Conservation (phyloP, 1,140 invertebrate species). For the Zaprionus capensis region DNA sequence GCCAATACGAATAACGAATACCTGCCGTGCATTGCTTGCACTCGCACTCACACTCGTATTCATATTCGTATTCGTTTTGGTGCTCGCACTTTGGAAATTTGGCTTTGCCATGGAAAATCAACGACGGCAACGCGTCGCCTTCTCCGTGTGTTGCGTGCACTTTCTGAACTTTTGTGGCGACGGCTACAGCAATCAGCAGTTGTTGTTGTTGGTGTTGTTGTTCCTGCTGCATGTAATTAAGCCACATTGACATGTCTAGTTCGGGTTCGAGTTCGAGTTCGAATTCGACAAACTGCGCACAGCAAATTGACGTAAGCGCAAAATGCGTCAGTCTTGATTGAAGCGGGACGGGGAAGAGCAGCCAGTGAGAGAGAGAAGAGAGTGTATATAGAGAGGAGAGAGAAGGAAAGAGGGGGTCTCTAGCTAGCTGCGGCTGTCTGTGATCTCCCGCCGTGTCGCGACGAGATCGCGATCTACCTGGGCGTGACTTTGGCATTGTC, state of each 20-base stretch:
- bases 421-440: conserved; percentile 30
- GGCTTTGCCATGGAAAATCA: conserved; percentile 41
- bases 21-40: conserved; percentile 6
- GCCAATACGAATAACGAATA: conserved; percentile 10
- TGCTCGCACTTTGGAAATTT: conserved; percentile 30
- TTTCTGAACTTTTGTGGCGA: conserved; percentile 66
- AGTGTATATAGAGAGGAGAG: conserved; percentile 4
- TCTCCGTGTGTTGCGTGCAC: conserved; percentile 64
- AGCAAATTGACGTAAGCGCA: conserved; percentile 75
- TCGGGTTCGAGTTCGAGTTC: conserved; percentile 59
- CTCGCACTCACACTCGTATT: conserved; percentile 1
- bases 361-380: background rate
- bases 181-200: conserved; percentile 47
- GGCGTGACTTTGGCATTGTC: conserved; percentile 57
- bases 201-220: conserved; percentile 35
- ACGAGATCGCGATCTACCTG: conserved; percentile 33
- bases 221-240: conserved; percentile 70
- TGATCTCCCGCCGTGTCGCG: conserved; percentile 35
- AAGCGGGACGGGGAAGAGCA: conserved; percentile 7
- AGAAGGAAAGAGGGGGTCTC: background rate
- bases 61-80: conserved; percentile 41
- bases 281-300: conserved; percentile 45
- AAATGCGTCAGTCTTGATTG: conserved; percentile 63
- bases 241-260: conserved; percentile 76
- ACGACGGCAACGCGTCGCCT: conserved; percentile 42